Base-by-base conservation (phyloP, 2,888 invertebrate species). In the Halocaridina rubra region DNA sequence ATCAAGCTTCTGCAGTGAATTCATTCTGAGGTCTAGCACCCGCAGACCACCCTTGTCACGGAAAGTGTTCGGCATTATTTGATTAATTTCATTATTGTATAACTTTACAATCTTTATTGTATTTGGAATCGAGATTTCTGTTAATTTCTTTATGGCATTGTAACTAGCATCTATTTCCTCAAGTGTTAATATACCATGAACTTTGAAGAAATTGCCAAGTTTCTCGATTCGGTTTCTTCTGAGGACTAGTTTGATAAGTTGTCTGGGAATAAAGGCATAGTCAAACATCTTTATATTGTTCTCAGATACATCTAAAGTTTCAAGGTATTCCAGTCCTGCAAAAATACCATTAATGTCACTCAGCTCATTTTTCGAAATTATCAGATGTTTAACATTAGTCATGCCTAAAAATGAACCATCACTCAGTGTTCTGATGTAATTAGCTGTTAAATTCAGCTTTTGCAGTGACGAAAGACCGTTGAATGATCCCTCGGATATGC, bases 241-340 rank as follows among this genome's bases (percentile, higher is more conserved):
- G 93, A 96, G 94, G 91, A 96, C 95, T 78, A 96, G 92, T 94
- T 95, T 95, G 90, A 95, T 94, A 67, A 96, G 92, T 89, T 94
- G 94, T 0, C 92, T 91, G 16, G 96, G 96, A 89, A 96, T 92
- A 90, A 95, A 93, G 89, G 95, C 94, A 89, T 95, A 96, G 91
- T 96, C 95, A 91, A 95, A 95, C 94, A 94, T 76, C 13, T 32
- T 72, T 5, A 86, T 84, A 4, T 69, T 61, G 33, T 86, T 86
- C n/a, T 84, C 53, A 8, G 82, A 80, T 10, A 86, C 22, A 24
- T 86, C 86, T 1, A 86, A 33, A 19, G 24, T 61, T 57, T 79
- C 33, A 22, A 86, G 80, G 27, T 84, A 61, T 29, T 86, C 80
- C 71, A 86, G 61, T n/a, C 86, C 86, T n/a, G 80, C 84, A 16